Evolutionary conservation across 2,888 invertebrate species (phyloP).

Genomic region (Trichopoda pennipes): DNA sequence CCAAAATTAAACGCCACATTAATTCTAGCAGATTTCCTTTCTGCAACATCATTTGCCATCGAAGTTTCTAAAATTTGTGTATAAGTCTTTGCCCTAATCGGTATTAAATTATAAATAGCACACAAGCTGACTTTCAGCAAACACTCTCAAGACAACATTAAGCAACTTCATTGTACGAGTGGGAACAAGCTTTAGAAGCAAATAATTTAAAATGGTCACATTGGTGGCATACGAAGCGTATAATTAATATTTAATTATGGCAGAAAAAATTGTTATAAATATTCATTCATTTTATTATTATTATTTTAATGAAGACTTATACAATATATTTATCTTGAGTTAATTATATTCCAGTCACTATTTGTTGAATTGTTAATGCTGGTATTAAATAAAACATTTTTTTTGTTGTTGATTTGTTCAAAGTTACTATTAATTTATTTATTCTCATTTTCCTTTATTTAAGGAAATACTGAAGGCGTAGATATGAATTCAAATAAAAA

Average conservation of each 20-base stretch:
- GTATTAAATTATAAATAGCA: no score
- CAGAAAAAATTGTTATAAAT: conserved; percentile 54
- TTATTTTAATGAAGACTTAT: conserved; percentile 15
- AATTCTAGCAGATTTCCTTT: no score
- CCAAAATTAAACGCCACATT: no score
- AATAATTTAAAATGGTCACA: no score
- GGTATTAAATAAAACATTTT: conserved; percentile 30
- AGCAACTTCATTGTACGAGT: no score
- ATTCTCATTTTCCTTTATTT: conserved; percentile 1
- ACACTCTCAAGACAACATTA: no score
- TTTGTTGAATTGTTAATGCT: conserved; percentile 21
- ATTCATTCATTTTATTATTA: conserved; percentile 24
- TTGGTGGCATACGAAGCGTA: conserved; percentile 45
- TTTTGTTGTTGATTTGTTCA: background rate
- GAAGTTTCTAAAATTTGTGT: no score
- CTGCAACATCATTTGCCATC: no score
- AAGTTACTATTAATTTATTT: conserved; percentile 2
- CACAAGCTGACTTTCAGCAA: no score
- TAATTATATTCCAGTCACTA: conserved; percentile 19
- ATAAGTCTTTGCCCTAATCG: no score
- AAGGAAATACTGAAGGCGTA: conserved; percentile 58
- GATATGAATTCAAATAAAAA: conserved; percentile 17
- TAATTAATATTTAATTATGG: conserved; percentile 65
- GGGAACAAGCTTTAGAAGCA: no score
- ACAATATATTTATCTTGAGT: background rate